Evolutionary conservation across 2,888 invertebrate species (phyloP).

Genomic region (Acleris cristana): DNA sequence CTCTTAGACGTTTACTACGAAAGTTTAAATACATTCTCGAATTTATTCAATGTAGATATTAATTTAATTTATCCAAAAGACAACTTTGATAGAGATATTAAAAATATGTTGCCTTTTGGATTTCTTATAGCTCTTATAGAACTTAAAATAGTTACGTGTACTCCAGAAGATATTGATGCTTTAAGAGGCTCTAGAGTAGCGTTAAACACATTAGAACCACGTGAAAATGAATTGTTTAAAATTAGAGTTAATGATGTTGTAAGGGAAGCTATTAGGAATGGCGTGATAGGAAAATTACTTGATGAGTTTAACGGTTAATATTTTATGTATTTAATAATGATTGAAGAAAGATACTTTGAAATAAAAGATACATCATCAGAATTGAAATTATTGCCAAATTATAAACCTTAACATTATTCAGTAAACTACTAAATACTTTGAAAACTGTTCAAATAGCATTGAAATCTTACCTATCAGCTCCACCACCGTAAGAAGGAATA

Average conservation of each 20-base stretch:
- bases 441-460: too few relatives aligned
- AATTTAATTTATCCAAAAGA: slow-evolving; percentile 56
- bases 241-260: slow-evolving; percentile 67
- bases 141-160: slow-evolving; percentile 58
- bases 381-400: not conserved
- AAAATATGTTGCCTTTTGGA: slow-evolving; percentile 61
- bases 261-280: slow-evolving; percentile 58
- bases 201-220: slow-evolving; percentile 41
- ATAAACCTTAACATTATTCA: not conserved
- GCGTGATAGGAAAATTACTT: slow-evolving; percentile 58
- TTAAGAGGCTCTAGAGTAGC: slow-evolving; percentile 47
- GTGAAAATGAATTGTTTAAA: slow-evolving; percentile 51
- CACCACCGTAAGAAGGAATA: slow-evolving; percentile 64
- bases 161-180: slow-evolving; percentile 53
- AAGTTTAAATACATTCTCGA: slow-evolving; percentile 56
- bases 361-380: too few relatives aligned
- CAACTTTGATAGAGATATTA: slow-evolving; percentile 57
- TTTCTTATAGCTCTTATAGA: slow-evolving; percentile 65
- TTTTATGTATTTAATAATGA: not conserved
- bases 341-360: not conserved
- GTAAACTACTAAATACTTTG: too few relatives aligned
- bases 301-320: slow-evolving; percentile 42
- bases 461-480: slow-evolving; percentile 67
- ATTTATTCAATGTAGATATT: slow-evolving; percentile 55
- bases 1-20: slow-evolving; percentile 61